These are phyloP conservation scores for Carposina sasakii DNA, from an alignment of 1,140 invertebrate species.

Conservation along the genomic window DNA sequence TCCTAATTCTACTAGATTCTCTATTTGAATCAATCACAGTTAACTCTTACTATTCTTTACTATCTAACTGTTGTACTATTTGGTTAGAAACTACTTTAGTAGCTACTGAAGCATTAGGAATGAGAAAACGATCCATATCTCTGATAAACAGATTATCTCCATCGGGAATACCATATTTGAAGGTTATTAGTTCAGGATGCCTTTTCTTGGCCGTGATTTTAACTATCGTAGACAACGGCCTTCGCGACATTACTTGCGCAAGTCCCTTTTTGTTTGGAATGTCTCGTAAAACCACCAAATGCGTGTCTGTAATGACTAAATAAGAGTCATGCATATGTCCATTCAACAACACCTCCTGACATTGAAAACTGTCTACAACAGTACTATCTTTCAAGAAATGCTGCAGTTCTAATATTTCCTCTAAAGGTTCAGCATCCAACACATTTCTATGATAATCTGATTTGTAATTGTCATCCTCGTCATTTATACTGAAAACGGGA, in stretches of 20 bases:
- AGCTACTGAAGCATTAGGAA: constrained; percentile 92
- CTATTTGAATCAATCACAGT: no score
- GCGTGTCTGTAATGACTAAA: constrained; percentile 89
- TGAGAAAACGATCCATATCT: constrained; percentile 94
- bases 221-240: constrained; percentile 90
- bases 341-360: constrained; percentile 92
- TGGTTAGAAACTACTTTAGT: constrained; percentile 82
- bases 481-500: constrained; percentile 96
- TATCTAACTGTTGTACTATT: constrained; percentile 70
- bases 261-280: constrained; percentile 81
- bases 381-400: constrained; percentile 89
- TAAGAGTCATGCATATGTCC: constrained; percentile 89
- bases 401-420: constrained; percentile 59
- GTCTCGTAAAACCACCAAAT: constrained; percentile 91
- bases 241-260: constrained; percentile 87
- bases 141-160: constrained; percentile 81
- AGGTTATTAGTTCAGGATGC: constrained; percentile 95
- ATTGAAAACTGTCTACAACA: constrained; percentile 89
- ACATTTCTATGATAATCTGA: constrained; percentile 43
- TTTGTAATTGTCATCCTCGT: constrained; percentile 84
- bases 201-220: constrained; percentile 97
- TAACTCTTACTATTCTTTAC: constrained; percentile 43
- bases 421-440: constrained; percentile 43
- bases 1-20: no score
- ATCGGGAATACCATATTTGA: constrained; percentile 90